phyloP scores from a whole-genome alignment of 2,113 vertebrate species.

The Tor tambroides region DNA sequence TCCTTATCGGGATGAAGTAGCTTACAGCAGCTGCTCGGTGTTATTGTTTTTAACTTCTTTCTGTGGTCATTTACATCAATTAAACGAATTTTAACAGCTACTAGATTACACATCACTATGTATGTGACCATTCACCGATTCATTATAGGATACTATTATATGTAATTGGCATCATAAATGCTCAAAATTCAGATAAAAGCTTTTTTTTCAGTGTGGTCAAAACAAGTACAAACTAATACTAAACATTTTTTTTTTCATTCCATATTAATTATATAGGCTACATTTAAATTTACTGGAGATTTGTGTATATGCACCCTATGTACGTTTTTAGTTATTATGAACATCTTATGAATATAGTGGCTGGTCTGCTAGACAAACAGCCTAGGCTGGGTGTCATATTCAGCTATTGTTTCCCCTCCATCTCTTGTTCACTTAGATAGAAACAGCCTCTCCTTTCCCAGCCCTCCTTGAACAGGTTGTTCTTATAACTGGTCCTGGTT shows the following conservation, averaged over 20 bases:
- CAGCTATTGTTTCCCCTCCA: constrained; percentile 27
- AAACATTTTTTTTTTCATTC: background rate
- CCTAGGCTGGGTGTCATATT: constrained; percentile 40
- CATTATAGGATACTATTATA: background rate
- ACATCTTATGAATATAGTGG: background rate
- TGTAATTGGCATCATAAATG: background rate
- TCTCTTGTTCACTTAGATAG: background rate
- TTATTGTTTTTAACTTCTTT: background rate
- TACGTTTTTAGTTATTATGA: background rate
- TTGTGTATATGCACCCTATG: background rate
- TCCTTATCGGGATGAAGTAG: background rate
- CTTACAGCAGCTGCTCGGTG: background rate
- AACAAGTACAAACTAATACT: background rate
- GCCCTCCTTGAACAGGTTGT: constrained; percentile 6
- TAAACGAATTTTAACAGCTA: background rate
- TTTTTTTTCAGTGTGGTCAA: background rate
- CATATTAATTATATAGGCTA: background rate
- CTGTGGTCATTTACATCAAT: background rate
- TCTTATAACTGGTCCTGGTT: background rate
- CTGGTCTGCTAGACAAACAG: background rate
- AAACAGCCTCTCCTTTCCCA: constrained; percentile 1
- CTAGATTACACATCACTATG: background rate
- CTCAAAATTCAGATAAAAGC: background rate
- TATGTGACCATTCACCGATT: background rate
- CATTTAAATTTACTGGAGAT: background rate